Percentiles rank a stretch among this genome's conserved stretches.
Evolutionary conservation across 2,113 vertebrate genomes (phyloP).

Genomic region (Macrotus californicus): DNA sequence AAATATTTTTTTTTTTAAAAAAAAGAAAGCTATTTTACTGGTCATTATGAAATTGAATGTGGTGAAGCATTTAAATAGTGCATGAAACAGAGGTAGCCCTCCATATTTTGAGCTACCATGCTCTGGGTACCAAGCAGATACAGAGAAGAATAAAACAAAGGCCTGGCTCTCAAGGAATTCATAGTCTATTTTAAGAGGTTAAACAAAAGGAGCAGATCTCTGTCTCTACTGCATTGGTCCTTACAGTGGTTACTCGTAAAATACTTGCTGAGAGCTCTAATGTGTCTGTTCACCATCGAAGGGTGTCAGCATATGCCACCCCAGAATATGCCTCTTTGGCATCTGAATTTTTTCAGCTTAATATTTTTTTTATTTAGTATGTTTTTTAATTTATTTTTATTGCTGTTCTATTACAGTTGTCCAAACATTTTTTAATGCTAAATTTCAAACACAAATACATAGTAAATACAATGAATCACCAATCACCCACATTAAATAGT

Average conservation of each 20-base stretch:
- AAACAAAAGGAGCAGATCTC: neutral
- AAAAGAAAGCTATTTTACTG: neutral
- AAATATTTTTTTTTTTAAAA: too few relatives aligned
- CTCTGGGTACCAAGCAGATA: neutral
- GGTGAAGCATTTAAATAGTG: neutral
- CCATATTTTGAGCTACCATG: neutral
- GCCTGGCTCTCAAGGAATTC: neutral
- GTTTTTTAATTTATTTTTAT: too few relatives aligned
- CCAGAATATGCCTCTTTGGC: neutral
- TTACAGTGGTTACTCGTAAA: neutral
- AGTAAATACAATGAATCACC: too few relatives aligned
- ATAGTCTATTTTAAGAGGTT: neutral
- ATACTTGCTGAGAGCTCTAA: neutral
- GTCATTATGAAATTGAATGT: neutral
- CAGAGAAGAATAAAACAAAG: neutral
- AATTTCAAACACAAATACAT: too few relatives aligned
- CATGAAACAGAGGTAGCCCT: neutral
- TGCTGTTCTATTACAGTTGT: too few relatives aligned
- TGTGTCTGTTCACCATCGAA: neutral
- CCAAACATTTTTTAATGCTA: too few relatives aligned
- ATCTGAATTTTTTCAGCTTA: neutral
- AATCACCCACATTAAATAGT: too few relatives aligned
- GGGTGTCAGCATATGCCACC: neutral
- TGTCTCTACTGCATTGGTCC: neutral
- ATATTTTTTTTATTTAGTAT: too few relatives aligned